Evolutionary conservation across 2,113 vertebrate genomes (phyloP).

Genomic region (Oostethus manadensis): DNA sequence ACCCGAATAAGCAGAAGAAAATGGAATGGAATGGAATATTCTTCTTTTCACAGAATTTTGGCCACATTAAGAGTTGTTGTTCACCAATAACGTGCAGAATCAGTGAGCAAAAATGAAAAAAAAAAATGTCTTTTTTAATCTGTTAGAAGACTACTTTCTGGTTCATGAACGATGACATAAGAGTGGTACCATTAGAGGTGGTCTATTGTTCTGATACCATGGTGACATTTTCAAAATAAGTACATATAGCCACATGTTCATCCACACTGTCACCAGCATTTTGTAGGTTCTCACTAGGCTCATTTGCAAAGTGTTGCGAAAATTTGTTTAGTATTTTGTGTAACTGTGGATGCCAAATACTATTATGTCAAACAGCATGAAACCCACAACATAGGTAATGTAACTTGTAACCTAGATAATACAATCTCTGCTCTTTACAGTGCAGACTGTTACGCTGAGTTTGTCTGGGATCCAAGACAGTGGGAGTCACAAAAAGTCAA

Average conservation of each 20-base stretch:
- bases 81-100: no score
- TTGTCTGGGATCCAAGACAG: neutral
- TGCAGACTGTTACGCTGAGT: neutral
- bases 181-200: no score
- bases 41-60: no score
- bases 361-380: neutral
- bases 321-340: neutral
- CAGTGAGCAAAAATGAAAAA: no score
- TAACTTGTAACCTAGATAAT: neutral
- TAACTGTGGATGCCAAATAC: neutral
- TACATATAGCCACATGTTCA: no score
- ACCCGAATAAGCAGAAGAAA: no score
- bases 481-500: slow-evolving; percentile 8
- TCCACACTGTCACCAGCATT: neutral
- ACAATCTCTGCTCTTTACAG: neutral
- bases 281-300: neutral
- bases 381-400: neutral
- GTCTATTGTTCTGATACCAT: slow-evolving; percentile 18
- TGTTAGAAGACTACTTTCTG: no score
- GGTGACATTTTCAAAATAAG: no score
- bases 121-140: no score
- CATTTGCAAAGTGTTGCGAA: neutral
- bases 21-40: no score
- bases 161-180: no score
- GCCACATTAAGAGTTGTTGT: no score